Base-by-base conservation (phyloP, 2,888 invertebrate genomes). In the Kuschelorhynchus macadamiae region DNA sequence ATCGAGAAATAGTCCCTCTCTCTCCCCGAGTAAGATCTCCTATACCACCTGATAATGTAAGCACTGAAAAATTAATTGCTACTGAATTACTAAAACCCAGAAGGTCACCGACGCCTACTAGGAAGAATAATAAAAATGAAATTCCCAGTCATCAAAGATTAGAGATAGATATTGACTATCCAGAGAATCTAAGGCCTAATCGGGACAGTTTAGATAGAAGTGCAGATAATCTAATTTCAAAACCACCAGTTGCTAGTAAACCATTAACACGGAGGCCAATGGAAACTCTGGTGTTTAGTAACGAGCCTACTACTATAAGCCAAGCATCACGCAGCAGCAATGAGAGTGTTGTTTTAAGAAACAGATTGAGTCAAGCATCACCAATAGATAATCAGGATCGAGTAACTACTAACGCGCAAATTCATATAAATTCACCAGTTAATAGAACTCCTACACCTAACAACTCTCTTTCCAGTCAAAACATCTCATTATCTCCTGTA, bases 1-100 rank as follows among this genome's bases (percentile, higher is more conserved):
- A 83, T 69, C 75, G 84, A 61, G 82, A 84, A 60, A 80, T 80
- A 47, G 73, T 79, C 9, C 80, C 81, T 42, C 72, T 81, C 33
- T 80, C 81, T 57, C 83, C 83, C 4, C 75, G 83, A 55, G 74
- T 84, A 17, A 80, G 76, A 68, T 83, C 83, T n/a, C 84, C 84
- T 0, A 79, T 84, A 61, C 82, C 83, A 2, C 76, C 78, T 56
- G 76, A 78, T 47, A 76, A 77, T 70, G 74, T 83, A 5, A 81
- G 82, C 66, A 80, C 83, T 1, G 82, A 83, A 63, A 82, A 82
- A 73, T 77, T 83, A 14, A 82, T 83, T 53, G 82, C 83, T 2
- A 83, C 83, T 0, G 83, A 83, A 72, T 74, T 83, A 9, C 61
- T 83, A 47, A 80, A 80, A 64, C 75, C 76, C 2, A 73, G 63